Base-by-base conservation (phyloP, 1,140 invertebrate genomes). In the Hyposmocoma kahamanoa region DNA sequence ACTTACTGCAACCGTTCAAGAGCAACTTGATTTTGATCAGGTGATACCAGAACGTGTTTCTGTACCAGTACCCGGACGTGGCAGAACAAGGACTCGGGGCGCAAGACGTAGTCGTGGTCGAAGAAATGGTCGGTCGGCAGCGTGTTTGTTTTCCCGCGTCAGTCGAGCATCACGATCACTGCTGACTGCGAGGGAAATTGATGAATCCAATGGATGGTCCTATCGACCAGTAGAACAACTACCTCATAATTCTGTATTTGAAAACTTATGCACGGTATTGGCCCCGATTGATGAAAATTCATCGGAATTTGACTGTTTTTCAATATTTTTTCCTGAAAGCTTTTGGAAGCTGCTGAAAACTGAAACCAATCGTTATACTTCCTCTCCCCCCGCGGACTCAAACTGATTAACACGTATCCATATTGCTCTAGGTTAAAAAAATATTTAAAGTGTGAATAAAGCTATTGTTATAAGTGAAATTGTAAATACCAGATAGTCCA, bases 321-420 rank as follows among this genome's bases (percentile, higher is more conserved):
- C 26, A 46, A 49, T 53, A 10, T 48, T 52, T 53, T 57, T 53
- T 28, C 26, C 36, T 19, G 21, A 53, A 17, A 18, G 20, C 22
- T 53, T 49, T 46, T 53, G 46, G 46, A 49, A 46, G n/a, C 22
- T 34, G 18, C 21, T 57, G 5, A 57, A 57, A 19, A 44, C 21
- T 2, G n/a, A 57, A 53, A 53, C 46, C 17, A 57, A 57, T 24
- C 50, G 55, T 32, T 53, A 53, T 22, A 47, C 55, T n/a, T n/a
- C n/a, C n/a, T n/a, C n/a, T n/a, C n/a, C n/a, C n/a, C n/a, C n/a
- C n/a, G n/a, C n/a, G n/a, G n/a, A n/a, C n/a, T n/a, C n/a, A n/a
- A n/a, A n/a, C n/a, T n/a, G n/a, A n/a, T n/a, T n/a, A n/a, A n/a
- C n/a, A n/a, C n/a, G n/a, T n/a, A n/a, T n/a, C n/a, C n/a, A n/a